phyloP scores from a whole-genome alignment of 2,797 vertebrate genomes.

The Fratercula arctica region DNA sequence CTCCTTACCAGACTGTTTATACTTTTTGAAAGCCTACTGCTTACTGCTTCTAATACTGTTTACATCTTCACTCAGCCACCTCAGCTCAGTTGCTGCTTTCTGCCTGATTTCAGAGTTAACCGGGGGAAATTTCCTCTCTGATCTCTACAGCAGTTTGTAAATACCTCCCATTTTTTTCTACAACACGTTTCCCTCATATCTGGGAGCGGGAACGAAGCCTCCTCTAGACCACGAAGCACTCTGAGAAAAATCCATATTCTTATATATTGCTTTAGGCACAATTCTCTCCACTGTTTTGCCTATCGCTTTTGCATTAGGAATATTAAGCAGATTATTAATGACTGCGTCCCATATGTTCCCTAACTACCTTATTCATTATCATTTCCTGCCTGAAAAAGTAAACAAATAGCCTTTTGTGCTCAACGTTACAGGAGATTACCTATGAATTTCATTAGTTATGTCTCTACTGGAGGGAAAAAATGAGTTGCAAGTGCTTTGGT shows the following conservation, averaged over 20 bases:
- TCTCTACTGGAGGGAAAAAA: not conserved
- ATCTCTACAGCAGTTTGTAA: conserved; percentile 41
- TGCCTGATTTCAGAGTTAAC: conserved; percentile 23
- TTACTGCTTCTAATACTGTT: conserved; percentile 62
- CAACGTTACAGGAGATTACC: conserved; percentile 21
- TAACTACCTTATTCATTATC: conserved; percentile 47
- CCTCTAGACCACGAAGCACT: not conserved
- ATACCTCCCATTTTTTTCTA: not conserved
- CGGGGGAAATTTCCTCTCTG: conserved; percentile 41
- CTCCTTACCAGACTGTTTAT: conserved; percentile 67
- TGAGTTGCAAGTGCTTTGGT: not conserved
- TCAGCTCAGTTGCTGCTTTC: conserved; percentile 34
- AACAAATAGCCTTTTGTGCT: conserved; percentile 55
- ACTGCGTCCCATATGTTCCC: conserved; percentile 5
- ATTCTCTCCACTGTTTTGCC: not conserved
- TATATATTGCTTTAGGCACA: not conserved
- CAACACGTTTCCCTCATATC: not conserved
- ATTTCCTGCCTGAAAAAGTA: conserved; percentile 49
- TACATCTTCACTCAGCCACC: conserved; percentile 53
- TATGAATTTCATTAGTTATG: not conserved
- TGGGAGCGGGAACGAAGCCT: not conserved
- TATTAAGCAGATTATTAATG: conserved; percentile 51
- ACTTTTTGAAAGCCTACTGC: conserved; percentile 61
- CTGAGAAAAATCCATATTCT: not conserved
- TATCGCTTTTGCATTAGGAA: not conserved